These are phyloP conservation scores for Catamblyrhynchus diadema DNA, from an alignment of 2,797 vertebrate genomes.

Conservation along the genomic window DNA sequence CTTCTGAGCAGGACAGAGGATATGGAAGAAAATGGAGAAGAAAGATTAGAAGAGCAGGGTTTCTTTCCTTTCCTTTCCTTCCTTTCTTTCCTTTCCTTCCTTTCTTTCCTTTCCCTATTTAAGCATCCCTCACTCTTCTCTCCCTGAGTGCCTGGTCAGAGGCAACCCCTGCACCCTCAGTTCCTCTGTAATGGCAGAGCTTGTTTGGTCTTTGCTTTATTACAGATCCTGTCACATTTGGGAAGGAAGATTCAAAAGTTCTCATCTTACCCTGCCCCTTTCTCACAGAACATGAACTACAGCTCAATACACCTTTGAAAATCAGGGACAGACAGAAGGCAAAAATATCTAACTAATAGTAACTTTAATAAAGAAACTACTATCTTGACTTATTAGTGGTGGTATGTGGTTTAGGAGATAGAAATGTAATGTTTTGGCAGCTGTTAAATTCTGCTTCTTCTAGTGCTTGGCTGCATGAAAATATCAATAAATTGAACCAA, in stretches of 20 bases:
- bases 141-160: background rate
- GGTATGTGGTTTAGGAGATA: background rate
- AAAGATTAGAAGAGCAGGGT: background rate
- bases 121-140: background rate
- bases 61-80: background rate
- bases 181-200: rapidly evolving
- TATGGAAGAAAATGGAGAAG: background rate
- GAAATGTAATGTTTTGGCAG: background rate
- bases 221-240: background rate
- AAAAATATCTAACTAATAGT: background rate
- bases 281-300: background rate
- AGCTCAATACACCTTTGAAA: background rate
- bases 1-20: background rate
- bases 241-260: background rate
- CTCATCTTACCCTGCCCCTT: rapidly evolving
- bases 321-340: background rate
- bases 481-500: background rate
- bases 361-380: background rate
- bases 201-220: background rate
- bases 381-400: background rate
- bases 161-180: background rate
- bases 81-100: background rate
- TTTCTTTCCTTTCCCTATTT: background rate
- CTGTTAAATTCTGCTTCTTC: background rate
- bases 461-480: background rate